phyloP scores from a whole-genome alignment of 2,797 vertebrate species.

The Uromys caudimaculatus region DNA sequence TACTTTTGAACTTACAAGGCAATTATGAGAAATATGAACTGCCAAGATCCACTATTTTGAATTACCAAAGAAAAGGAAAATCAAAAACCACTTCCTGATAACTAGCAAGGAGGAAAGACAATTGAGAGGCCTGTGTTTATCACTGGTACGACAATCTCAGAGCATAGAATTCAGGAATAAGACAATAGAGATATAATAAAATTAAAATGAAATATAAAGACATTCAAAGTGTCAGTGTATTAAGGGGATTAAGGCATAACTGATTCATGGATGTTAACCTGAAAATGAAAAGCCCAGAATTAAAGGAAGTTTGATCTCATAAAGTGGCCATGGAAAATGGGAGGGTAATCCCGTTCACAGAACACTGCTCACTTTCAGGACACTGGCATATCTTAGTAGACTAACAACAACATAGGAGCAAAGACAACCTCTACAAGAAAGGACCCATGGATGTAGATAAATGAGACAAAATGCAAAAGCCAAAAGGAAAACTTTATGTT shows the following conservation, averaged over 20 bases:
- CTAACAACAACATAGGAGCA: not conserved
- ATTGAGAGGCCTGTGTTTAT: not conserved
- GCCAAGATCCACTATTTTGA: not conserved
- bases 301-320: not conserved
- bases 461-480: not conserved
- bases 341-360: not conserved
- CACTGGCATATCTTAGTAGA: not conserved
- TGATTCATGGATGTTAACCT: not conserved
- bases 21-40: not conserved
- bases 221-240: not conserved
- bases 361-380: not conserved
- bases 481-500: not conserved
- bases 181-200: not conserved
- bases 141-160: not conserved
- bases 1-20: constrained; percentile 28
- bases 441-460: not conserved
- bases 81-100: not conserved
- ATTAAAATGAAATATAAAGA: constrained; percentile 12
- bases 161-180: not conserved
- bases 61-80: not conserved
- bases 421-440: not conserved
- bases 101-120: not conserved
- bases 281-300: not conserved
- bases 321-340: not conserved
- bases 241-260: not conserved